Evolutionary conservation across 2,888 invertebrate genomes (phyloP), one percentile per base, ranked within the genome.

Genomic region (Tachystola acroxantha): DNA sequence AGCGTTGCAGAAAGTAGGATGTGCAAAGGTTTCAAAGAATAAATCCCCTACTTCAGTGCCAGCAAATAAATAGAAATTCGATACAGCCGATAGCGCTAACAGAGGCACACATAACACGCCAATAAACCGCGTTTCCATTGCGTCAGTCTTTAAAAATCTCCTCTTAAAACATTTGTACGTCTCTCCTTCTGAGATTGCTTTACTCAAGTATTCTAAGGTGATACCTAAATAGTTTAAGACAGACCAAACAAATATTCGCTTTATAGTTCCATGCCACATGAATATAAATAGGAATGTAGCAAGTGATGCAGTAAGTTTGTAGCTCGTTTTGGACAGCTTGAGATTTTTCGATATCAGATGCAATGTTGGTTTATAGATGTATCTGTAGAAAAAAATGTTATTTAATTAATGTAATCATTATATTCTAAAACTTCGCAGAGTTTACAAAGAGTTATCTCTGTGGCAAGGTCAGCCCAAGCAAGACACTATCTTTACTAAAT

Each of bases 51-150:
- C 88, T 37, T 92, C 90, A 42, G 79, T 84, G 0, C 93, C 94
- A 42, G 91, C 93, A 74, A 96, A 94, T 66, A 97, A 95, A 75
- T 94, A 96, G 63, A 96, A 95, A 78, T 95, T 96, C 0, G 96
- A 95, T 58, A 96, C 88, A 1, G 93, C 93, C 7, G 96, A 95
- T 46, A 95, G 76, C 14, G 92, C 91, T 47, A 96, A 89, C 32
- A 96, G 77, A 13, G 95, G 95, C 14, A 92, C 89, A 41, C 92
- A 90, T 40, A 93, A 54, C 6, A 92, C 49, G 36, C 93, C 94
- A 60, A 90, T 86, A 40, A 95, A 79, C 46, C 95, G 88, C 44
- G 91, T 81, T 48, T 88, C 82, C 74, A 77, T 81, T 43, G 59
- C 57, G 20, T 77, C 74, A 12, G 75, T 63, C 46, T 66, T 81